A percentile compares a stretch with the other conserved stretches of the same genome.
Evolutionary conservation across 37 sponge, comb jelly and placozoan genomes (phyloP).

Genomic region (Aphrocallistes beatrix): DNA sequence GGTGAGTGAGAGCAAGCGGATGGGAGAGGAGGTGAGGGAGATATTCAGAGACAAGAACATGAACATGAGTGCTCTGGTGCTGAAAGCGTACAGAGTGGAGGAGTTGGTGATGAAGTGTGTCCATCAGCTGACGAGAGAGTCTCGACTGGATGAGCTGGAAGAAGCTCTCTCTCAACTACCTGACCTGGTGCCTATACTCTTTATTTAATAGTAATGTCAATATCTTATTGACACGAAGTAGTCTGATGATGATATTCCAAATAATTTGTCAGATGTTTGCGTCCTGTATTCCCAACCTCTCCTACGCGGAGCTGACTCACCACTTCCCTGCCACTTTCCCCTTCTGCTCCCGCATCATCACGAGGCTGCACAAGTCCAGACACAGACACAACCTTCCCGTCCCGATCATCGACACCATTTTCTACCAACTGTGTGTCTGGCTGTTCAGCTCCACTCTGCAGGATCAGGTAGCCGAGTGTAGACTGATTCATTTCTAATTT

Average conservation of each 20-base stretch:
- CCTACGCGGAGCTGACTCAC: neutral
- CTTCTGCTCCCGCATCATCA: neutral
- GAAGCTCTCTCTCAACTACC: neutral
- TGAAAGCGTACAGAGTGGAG: neutral
- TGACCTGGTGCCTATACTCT: neutral
- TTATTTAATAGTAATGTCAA: neutral
- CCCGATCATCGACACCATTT: neutral
- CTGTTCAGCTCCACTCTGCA: conserved; percentile 13
- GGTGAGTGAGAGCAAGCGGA: neutral
- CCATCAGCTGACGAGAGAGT: neutral
- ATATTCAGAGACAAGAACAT: conserved; percentile 7
- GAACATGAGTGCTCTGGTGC: neutral
- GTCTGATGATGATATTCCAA: neutral
- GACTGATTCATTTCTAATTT: too few species aligned
- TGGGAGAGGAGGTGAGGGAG: neutral
- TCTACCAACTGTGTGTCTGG: neutral
- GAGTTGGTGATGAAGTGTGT: neutral
- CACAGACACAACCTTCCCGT: neutral
- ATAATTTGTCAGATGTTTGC: neutral
- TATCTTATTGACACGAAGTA: neutral
- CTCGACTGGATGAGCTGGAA: neutral
- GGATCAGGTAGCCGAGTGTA: neutral
- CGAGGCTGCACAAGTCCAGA: neutral
- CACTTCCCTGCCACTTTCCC: neutral
- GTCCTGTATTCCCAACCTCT: neutral